Conservation (phyloP, 2,888 invertebrate genomes). For the Nomada goodeniana region DNA sequence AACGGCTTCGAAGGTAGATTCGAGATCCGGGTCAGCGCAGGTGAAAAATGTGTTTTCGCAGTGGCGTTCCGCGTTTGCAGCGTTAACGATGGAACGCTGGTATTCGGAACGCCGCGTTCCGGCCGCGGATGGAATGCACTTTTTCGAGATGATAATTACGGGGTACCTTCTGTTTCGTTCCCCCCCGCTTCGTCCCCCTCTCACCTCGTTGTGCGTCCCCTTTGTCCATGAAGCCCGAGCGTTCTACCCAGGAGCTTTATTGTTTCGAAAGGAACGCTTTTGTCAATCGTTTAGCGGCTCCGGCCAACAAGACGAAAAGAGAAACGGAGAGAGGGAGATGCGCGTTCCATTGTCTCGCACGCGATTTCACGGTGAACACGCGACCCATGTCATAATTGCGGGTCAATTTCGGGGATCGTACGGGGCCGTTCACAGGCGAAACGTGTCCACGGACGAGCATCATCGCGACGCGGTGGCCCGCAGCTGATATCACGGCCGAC, state of each 20-base stretch:
- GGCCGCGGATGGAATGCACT: conserved; percentile 24
- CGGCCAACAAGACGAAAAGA: no score
- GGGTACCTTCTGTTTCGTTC: conserved; percentile 33
- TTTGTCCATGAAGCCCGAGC: conserved; percentile 22
- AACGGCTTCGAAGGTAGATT: conserved; percentile 30
- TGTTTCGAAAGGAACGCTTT: conserved; percentile 40
- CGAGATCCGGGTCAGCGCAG: conserved; percentile 55
- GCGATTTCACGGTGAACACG: background rate
- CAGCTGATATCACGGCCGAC: conserved; percentile 54
- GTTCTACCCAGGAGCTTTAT: conserved; percentile 24
- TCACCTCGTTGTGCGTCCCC: background rate
- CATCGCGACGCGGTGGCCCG: conserved; percentile 36
- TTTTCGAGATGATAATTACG: conserved; percentile 56
- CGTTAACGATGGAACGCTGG: conserved; percentile 16
- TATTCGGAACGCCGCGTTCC: conserved; percentile 29
- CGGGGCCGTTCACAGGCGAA: background rate
- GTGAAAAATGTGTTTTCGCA: conserved; percentile 36
- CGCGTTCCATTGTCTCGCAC: background rate
- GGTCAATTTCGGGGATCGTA: conserved; percentile 43
- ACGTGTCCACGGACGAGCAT: conserved; percentile 37
- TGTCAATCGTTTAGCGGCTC: conserved; percentile 38
- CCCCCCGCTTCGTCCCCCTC: background rate
- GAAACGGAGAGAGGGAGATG: background rate
- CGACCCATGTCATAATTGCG: conserved; percentile 46
- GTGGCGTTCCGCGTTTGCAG: background rate